These are phyloP conservation scores for Paraescarpia echinospica DNA, from an alignment of 1,140 invertebrate genomes.

Conservation along the genomic window DNA sequence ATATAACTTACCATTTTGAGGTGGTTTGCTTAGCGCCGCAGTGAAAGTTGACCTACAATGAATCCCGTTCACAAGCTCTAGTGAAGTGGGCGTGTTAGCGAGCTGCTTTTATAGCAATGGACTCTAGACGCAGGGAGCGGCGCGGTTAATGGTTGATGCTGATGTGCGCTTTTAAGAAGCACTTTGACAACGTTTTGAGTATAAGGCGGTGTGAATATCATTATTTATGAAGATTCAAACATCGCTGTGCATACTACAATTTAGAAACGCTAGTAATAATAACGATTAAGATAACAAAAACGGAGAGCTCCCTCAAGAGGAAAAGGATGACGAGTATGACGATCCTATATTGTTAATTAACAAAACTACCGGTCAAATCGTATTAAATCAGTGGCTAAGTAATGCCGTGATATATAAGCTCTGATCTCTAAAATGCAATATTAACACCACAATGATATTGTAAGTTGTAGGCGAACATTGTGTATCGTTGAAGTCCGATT, in stretches of 20 bases:
- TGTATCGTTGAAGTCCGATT: neutral
- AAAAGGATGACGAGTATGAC: neutral
- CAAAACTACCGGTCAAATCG: neutral
- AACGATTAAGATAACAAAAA: neutral
- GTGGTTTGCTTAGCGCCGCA: neutral
- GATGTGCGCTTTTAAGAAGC: neutral
- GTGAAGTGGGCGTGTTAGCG: neutral
- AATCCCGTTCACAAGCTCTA: conserved; percentile 4
- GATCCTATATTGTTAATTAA: neutral
- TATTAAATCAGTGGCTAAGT: neutral
- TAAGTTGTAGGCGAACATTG: neutral
- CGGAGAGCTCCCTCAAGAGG: neutral
- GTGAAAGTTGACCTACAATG: neutral
- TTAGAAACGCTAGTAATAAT: neutral
- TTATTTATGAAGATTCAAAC: neutral
- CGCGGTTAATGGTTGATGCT: neutral
- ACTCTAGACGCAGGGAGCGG: neutral
- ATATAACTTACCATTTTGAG: neutral
- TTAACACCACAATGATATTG: neutral
- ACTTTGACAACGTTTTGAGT: neutral
- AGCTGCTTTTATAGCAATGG: neutral
- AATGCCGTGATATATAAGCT: neutral
- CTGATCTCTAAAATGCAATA: neutral
- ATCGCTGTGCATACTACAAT: neutral
- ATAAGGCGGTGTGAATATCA: neutral